Conservation (phyloP, 2,113 vertebrate genomes). For the Macheiramphus alcinus region DNA sequence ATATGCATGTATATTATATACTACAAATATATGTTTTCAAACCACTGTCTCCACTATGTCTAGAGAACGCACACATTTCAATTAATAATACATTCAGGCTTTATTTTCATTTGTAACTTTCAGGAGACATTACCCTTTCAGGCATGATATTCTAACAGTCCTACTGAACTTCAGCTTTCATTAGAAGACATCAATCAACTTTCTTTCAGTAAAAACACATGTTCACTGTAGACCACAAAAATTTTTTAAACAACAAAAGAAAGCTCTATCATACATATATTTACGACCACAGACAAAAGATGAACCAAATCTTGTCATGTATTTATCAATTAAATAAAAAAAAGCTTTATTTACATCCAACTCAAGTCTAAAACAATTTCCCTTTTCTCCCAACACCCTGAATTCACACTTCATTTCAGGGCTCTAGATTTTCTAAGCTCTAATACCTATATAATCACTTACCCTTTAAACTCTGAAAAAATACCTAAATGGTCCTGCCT, state of each 20-base stretch:
- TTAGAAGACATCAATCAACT: conserved; percentile 52
- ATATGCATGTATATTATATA: background rate
- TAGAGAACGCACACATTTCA: conserved; percentile 48
- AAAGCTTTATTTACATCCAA: background rate
- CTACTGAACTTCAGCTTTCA: conserved; percentile 26
- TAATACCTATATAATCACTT: background rate
- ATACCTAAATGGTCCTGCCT: background rate
- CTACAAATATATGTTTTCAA: conserved; percentile 24
- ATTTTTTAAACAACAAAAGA: background rate
- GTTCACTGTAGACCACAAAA: conserved; percentile 27
- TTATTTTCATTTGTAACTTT: conserved; percentile 44
- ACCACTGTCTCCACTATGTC: conserved; percentile 69
- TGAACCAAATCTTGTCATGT: background rate
- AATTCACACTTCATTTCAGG: background rate
- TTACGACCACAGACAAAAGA: background rate
- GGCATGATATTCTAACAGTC: conserved; percentile 28
- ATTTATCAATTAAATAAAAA: background rate
- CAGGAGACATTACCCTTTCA: conserved; percentile 35
- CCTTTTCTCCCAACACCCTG: background rate
- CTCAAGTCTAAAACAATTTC: background rate
- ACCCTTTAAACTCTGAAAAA: background rate
- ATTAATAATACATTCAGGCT: conserved; percentile 48
- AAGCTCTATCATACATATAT: background rate
- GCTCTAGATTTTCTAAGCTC: background rate
- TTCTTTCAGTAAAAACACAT: conserved; percentile 48